Evolutionary conservation across 53 echinoderm and acorn worm genomes (phyloP).

Genomic region (Henricia sp.): DNA sequence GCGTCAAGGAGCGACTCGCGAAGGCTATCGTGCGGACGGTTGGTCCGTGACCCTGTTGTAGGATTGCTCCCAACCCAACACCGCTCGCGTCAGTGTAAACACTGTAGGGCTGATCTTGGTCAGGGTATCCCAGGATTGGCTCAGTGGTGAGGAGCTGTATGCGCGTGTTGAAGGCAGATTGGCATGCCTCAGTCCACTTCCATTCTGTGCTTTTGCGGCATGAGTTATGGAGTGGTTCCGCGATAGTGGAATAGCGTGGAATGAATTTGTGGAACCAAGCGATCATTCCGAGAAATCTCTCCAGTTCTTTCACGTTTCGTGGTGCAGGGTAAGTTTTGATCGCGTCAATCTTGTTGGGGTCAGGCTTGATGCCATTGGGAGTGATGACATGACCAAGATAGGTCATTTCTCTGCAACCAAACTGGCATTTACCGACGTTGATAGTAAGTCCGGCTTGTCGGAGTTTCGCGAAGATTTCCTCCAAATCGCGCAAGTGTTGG

Average conservation of each 20-base stretch:
- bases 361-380: background rate
- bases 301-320: constrained; percentile 29
- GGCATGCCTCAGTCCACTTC: constrained; percentile 19
- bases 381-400: constrained; percentile 35
- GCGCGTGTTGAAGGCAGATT: constrained; percentile 9
- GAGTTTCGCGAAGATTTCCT: constrained; percentile 10
- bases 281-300: constrained; percentile 49
- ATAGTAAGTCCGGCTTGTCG: constrained; percentile 52
- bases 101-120: background rate
- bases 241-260: constrained; percentile 2
- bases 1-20: constrained; percentile 13
- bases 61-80: constrained; percentile 40
- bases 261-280: constrained; percentile 43
- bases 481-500: constrained; percentile 28
- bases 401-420: background rate
- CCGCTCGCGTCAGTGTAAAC: constrained; percentile 32
- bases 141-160: constrained; percentile 4
- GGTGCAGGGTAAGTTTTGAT: constrained; percentile 39
- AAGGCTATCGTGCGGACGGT: background rate
- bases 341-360: constrained; percentile 31
- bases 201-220: constrained; percentile 10
- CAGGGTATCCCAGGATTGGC: constrained; percentile 39
- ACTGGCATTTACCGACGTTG: constrained; percentile 52
- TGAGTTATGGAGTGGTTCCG: constrained; percentile 46
- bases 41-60: background rate